Evolutionary conservation across 1,140 invertebrate genomes (phyloP).

Genomic region (Ostrea denselamellosa): DNA sequence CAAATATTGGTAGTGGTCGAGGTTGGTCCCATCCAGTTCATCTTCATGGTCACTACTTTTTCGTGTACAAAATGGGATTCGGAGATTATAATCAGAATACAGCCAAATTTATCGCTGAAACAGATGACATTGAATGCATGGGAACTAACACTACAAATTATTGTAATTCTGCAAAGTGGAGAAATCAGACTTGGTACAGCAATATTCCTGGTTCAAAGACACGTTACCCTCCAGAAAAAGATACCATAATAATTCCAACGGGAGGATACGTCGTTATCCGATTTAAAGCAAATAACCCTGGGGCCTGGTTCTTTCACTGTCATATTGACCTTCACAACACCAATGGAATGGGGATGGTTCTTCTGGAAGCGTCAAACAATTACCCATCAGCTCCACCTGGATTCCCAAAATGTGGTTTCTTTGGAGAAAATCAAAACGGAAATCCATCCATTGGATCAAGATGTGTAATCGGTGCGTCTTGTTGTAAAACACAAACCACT

Average conservation of each 20-base stretch:
- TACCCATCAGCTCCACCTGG: neutral
- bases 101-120: neutral
- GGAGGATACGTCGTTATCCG: conserved; percentile 85
- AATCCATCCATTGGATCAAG: neutral
- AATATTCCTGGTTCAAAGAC: conserved; percentile 65
- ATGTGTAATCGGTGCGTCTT: neutral
- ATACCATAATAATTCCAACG: conserved; percentile 85
- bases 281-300: conserved; percentile 86
- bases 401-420: neutral
- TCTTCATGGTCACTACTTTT: conserved; percentile 64
- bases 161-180: conserved; percentile 50
- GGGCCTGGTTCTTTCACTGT: conserved; percentile 63
- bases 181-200: conserved; percentile 10
- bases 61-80: conserved; percentile 57
- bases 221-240: conserved; percentile 83
- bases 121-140: conserved; percentile 45
- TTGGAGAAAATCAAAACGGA: neutral
- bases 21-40: conserved; percentile 65
- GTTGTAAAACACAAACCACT: neutral
- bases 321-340: conserved; percentile 62
- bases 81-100: conserved; percentile 41
- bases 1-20: conserved; percentile 58
- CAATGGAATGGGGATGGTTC: conserved; percentile 60
- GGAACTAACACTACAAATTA: conserved; percentile 33
- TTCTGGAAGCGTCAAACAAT: neutral